Conservation (phyloP, 2,888 invertebrate species). For the Chrysolina americana region DNA sequence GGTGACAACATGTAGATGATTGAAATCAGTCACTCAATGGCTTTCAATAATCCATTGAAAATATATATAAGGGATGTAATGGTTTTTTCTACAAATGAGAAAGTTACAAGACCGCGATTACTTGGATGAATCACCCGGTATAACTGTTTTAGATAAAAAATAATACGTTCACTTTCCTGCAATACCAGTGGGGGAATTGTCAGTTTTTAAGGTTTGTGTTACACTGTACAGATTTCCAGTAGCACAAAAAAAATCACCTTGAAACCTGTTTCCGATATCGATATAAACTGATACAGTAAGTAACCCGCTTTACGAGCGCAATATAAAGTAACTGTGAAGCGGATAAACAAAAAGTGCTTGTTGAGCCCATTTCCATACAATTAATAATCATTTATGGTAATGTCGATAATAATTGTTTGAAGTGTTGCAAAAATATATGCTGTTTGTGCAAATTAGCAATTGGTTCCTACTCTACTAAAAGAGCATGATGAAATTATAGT, state of each 20-base stretch:
- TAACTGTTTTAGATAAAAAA: background rate
- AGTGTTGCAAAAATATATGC: slow-evolving; percentile 5
- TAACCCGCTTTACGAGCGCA: background rate
- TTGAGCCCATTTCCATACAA: background rate
- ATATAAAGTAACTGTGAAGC: slow-evolving; percentile 6
- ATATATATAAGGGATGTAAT: too few relatives aligned
- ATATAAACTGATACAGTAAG: slow-evolving; percentile 1
- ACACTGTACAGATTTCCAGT: background rate
- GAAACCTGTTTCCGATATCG: slow-evolving; percentile 7
- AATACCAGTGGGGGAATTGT: background rate
- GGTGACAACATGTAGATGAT: too few relatives aligned
- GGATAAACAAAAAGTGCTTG: background rate
- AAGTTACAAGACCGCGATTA: too few relatives aligned
- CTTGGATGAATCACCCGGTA: too few relatives aligned
- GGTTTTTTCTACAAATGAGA: too few relatives aligned
- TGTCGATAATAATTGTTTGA: background rate
- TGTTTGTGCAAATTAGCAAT: background rate
- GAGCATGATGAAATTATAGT: background rate
- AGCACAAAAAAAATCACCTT: slow-evolving; percentile 5
- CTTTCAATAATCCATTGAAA: too few relatives aligned
- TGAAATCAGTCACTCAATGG: too few relatives aligned
- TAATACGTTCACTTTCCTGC: background rate
- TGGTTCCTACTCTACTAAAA: background rate
- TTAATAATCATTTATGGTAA: background rate
- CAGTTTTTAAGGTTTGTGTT: slow-evolving; percentile 17